Evolutionary conservation across 2,888 invertebrate genomes (phyloP).

Genomic region (Tanytarsus gracilentus): DNA sequence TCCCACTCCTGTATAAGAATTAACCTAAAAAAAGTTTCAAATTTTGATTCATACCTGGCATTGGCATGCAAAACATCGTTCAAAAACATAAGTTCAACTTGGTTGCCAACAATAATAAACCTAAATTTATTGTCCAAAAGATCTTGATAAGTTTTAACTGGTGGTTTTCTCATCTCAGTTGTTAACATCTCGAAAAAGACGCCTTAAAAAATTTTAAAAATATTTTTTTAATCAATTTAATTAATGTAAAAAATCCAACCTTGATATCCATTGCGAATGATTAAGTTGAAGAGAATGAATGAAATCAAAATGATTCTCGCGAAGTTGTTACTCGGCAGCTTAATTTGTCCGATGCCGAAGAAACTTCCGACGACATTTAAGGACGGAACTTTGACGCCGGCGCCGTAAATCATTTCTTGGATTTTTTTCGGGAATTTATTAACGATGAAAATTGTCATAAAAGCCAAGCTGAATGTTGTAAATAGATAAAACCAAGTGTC

Average conservation of each 20-base stretch:
- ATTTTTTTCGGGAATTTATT: not conserved
- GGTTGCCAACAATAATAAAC: too few species aligned
- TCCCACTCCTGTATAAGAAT: too few species aligned
- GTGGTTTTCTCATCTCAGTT: too few species aligned
- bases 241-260: not conserved
- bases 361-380: not conserved
- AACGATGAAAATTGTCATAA: not conserved
- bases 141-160: too few species aligned
- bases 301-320: not conserved
- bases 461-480: not conserved
- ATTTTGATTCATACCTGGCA: too few species aligned
- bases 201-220: too few species aligned
- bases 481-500: not conserved
- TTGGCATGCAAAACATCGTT: too few species aligned
- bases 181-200: too few species aligned
- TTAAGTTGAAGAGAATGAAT: not conserved
- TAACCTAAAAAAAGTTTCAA: too few species aligned
- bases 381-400: not conserved
- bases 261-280: not conserved
- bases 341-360: not conserved
- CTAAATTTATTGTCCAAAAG: too few species aligned
- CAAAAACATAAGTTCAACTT: too few species aligned
- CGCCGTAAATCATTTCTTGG: not conserved
- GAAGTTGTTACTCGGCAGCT: not conserved
- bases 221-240: not conserved